Evolutionary conservation across 2,888 invertebrate species (phyloP).

Genomic region (Alentia gelatinosa): DNA sequence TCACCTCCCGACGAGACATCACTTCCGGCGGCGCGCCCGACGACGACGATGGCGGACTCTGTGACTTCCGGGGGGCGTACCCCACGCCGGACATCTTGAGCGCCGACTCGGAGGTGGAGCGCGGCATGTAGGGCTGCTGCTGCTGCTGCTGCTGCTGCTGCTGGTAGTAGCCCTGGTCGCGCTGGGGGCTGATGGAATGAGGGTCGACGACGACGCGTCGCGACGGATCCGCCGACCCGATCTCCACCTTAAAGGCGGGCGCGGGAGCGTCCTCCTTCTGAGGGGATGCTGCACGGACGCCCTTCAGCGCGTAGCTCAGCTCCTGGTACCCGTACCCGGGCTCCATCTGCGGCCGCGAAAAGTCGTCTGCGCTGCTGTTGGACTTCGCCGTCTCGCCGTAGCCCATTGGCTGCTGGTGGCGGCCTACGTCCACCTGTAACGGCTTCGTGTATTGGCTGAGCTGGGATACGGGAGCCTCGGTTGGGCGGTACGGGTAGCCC

Average conservation of each 20-base stretch:
- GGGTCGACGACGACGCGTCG: not conserved
- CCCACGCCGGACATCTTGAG: not conserved
- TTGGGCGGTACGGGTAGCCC: not conserved
- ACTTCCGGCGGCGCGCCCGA: conserved; percentile 29
- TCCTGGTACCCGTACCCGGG: conserved; percentile 42
- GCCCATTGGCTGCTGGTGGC: not conserved
- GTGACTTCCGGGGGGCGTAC: not conserved
- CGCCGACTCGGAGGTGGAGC: not conserved
- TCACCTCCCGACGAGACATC: conserved; percentile 54
- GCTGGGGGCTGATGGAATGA: not conserved
- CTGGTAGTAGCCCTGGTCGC: not conserved
- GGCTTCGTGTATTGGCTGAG: conserved; percentile 22
- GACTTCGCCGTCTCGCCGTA: not conserved
- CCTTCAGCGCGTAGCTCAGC: not conserved
- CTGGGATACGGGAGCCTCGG: conserved; percentile 18
- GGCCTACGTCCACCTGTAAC: not conserved
- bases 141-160: not conserved
- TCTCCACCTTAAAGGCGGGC: conserved; percentile 41
- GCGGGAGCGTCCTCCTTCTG: not conserved
- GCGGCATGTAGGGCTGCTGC: not conserved
- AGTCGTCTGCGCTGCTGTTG: not conserved
- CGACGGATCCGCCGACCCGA: conserved; percentile 19
- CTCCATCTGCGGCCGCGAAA: conserved; percentile 31
- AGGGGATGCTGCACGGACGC: not conserved
- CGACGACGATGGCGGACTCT: not conserved